Base-by-base conservation (phyloP, 1,140 invertebrate species). In the Cecropterus lyciades region DNA sequence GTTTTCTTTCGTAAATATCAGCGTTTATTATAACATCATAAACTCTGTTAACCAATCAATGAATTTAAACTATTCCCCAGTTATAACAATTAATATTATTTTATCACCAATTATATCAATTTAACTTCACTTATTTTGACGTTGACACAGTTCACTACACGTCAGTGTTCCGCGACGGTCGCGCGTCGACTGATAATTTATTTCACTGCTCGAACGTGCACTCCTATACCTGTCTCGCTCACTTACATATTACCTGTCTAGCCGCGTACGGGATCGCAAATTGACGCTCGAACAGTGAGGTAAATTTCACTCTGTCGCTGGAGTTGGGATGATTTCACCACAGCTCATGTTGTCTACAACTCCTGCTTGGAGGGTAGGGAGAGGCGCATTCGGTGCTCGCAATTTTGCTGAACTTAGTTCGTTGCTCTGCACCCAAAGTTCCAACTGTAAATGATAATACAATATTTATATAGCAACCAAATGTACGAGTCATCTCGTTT, bases 351-450 rank as follows among this genome's bases (percentile, higher is more conserved):
- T 73, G 5, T 80, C 74, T 9, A 67, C 43, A 0, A 60, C 45
- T 0, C 46, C 46, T 0, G 59, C 30, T 51, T 51, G 73, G 0
- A 83, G 60, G 0, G 66, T 62, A 13, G 76, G 69, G n/a, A 75
- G 56, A 0, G 75, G 68, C 0, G 67, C 56, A 2, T 65, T 59
- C 0, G 74, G 63, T 0, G 77, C 84, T 20, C 89, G 73, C 1
- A 92, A 77, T 53, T 86, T 88, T 0, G 91, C 89, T 7, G 91
- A 92, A 37, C 89, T 92, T 1, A 92, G 57, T 7, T 92, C 89
- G 64, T 93, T 92, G 60, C 90, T 89, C 69, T 92, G 85, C 16
- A 93, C 91, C 92, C 92, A 93, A 0, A 92, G 82, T 14, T 89
- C 89, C 75, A 93, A 77, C 92, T 93, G 84, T 20, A 89, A 48